Evolutionary conservation across 2,888 invertebrate genomes (phyloP), one percentile per base, ranked within the genome.

Genomic region (Esperia sulphurella): DNA sequence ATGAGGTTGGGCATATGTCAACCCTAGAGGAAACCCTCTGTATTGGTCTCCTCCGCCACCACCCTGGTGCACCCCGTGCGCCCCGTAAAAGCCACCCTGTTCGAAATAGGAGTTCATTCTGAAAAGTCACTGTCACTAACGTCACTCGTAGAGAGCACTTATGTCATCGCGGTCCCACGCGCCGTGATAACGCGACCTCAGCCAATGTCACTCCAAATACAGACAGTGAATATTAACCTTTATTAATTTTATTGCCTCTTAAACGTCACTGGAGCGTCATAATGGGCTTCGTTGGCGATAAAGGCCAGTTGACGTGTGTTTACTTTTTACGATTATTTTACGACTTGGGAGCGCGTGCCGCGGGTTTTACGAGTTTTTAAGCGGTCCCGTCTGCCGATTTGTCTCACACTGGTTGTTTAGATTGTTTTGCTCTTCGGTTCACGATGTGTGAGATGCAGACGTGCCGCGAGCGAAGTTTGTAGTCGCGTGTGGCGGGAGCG

Each of bases 31-130:
- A 76, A 97, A 97, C 57, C 96, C 95, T 74, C 96, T 92, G 83
- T 96, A 96, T 83, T 95, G 94, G 87, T 95, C 93, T 64, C 96
- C 95, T 52, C 93, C 92, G 14, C 87, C 92, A 63, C 93, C 92
- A 55, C 93, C 92, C 90, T 96, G 94, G 90, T 96, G 94, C 69
- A 88, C 88, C 78, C 96, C 96, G 86, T 96, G 96, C 73, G 94
- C 92, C 75, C 97, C 96, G 91, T 97, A 97, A 92, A 97, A 97
- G 87, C 97, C 97, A 86, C 95, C 95, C 92, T 97, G 97, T 92
- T 97, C 97, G 87, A 97, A 97, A 88, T 97, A 97, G 82, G 97
- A 97, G 95, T 97, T 97, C 97, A 97, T 97, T 85, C 84, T 93
- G 83, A 75, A 74, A 68, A 67, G 75, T 86, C 85, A 82, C 83